Conservation (phyloP, 2,888 invertebrate species). For the Dryomyza anilis region DNA sequence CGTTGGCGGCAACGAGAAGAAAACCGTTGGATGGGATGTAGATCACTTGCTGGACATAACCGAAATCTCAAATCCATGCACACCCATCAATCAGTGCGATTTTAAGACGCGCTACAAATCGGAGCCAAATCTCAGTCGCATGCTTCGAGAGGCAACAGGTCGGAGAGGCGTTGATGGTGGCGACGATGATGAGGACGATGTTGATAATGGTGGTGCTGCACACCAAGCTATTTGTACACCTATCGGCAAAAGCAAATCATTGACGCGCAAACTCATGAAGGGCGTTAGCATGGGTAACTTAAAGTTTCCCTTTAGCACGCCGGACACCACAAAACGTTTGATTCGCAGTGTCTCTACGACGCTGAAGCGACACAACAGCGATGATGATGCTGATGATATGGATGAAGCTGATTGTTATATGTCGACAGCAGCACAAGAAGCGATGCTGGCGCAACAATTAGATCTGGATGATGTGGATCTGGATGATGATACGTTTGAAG, state of each 20-base stretch:
- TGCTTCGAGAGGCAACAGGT: slow-evolving; percentile 24
- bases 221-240: neutral
- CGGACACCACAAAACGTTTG: slow-evolving; percentile 49
- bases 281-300: slow-evolving; percentile 60
- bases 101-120: slow-evolving; percentile 55
- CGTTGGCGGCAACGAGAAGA: slow-evolving; percentile 40
- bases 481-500: slow-evolving; percentile 41
- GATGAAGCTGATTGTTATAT: slow-evolving; percentile 29
- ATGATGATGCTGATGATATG: slow-evolving; percentile 37
- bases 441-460: slow-evolving; percentile 23
- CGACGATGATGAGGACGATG: neutral
- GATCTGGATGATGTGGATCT: slow-evolving; percentile 33
- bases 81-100: slow-evolving; percentile 44
- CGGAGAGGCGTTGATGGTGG: too few relatives aligned
- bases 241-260: slow-evolving; percentile 37
- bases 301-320: slow-evolving; percentile 52
- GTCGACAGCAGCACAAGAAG: slow-evolving; percentile 21
- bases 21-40: slow-evolving; percentile 51
- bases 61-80: slow-evolving; percentile 45
- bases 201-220: neutral
- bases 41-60: slow-evolving; percentile 43
- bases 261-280: slow-evolving; percentile 55
- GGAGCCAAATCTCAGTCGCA: slow-evolving; percentile 55
- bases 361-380: slow-evolving; percentile 44
- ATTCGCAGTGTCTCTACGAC: slow-evolving; percentile 50